Evolutionary conservation across 1,140 invertebrate genomes (phyloP).

Genomic region (Agrypnia vestita): DNA sequence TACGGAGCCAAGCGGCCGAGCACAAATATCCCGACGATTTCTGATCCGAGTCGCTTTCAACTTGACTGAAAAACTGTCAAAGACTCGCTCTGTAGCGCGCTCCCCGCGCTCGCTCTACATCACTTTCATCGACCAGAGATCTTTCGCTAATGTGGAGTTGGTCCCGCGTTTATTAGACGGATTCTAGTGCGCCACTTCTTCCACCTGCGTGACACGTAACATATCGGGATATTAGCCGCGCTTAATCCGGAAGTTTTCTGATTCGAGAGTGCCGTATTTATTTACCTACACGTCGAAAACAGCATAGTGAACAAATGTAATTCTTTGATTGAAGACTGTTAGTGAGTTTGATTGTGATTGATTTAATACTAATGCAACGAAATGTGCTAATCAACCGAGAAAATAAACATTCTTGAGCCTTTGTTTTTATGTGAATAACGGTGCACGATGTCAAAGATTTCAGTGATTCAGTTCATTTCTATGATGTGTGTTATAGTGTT

Average conservation of each 20-base stretch:
- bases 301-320: too few relatives aligned
- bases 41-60: conserved; percentile 14
- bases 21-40: conserved; percentile 38
- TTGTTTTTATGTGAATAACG: too few relatives aligned
- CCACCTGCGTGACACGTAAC: background rate
- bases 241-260: background rate
- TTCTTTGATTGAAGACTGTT: too few relatives aligned
- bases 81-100: conserved; percentile 18
- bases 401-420: too few relatives aligned
- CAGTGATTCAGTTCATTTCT: too few relatives aligned
- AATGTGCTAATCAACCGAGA: too few relatives aligned
- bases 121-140: conserved; percentile 17
- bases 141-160: conserved; percentile 1
- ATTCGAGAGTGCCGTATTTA: background rate
- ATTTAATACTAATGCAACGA: too few relatives aligned
- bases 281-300: too few relatives aligned
- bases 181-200: conserved; percentile 16
- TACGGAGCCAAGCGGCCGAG: conserved; percentile 9
- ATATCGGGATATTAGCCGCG: background rate
- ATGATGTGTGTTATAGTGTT: too few relatives aligned
- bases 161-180: background rate
- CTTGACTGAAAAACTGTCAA: conserved; percentile 52
- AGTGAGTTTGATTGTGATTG: too few relatives aligned
- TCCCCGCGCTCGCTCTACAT: conserved; percentile 27
- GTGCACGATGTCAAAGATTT: too few relatives aligned